Percentiles rank a stretch among this genome's conserved stretches.
Conservation (phyloP, 2,888 invertebrate genomes). For the Oscheius sp. region DNA sequence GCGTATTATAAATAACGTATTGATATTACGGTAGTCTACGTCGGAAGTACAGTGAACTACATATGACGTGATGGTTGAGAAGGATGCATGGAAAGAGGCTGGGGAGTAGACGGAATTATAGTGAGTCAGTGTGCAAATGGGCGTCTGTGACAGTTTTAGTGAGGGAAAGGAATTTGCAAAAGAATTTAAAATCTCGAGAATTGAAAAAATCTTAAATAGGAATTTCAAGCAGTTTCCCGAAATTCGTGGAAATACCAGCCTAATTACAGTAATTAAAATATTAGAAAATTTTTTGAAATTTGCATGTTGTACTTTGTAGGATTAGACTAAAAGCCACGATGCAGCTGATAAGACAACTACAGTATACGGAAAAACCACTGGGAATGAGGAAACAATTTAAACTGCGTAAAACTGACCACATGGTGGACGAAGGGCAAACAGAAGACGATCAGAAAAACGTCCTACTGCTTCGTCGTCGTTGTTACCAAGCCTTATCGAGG, state of each 20-base stretch:
- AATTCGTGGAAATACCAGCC: too few species aligned
- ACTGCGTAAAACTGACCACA: conserved; percentile 19
- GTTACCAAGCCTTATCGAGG: conserved; percentile 19
- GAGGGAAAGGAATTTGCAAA: not conserved
- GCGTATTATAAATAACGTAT: not conserved
- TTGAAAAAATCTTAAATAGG: too few species aligned
- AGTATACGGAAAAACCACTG: not conserved
- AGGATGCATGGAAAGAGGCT: too few species aligned
- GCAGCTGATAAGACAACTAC: too few species aligned
- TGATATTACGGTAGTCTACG: not conserved
- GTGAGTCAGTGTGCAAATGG: not conserved
- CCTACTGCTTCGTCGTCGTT: conserved; percentile 16
- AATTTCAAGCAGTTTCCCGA: too few species aligned
- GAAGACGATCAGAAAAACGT: conserved; percentile 6
- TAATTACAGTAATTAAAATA: not conserved
- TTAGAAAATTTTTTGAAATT: not conserved
- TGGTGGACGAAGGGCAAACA: not conserved
- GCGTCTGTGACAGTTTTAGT: not conserved
- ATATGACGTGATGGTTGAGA: not conserved
- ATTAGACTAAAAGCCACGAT: not conserved
- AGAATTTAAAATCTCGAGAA: not conserved
- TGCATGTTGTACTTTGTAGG: not conserved
- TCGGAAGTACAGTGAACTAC: not conserved
- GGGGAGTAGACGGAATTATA: too few species aligned
- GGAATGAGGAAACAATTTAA: not conserved